A percentile compares a stretch with the other conserved stretches of the same genome.
Conservation (phyloP, 2,797 vertebrate genomes). For the Delichon dasypus region DNA sequence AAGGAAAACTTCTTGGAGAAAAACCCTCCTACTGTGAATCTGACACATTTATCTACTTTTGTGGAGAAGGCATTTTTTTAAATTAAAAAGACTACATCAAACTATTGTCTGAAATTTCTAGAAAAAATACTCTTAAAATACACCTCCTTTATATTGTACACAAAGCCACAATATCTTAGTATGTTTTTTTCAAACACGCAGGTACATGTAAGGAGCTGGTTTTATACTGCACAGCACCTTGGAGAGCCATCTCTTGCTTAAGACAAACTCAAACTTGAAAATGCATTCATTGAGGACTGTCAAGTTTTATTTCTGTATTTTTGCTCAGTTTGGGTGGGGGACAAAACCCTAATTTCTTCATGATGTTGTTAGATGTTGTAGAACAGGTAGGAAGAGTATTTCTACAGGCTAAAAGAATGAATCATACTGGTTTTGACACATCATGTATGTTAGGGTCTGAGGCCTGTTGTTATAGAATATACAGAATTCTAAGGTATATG, state of each 20-base stretch:
- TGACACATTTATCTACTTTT: background rate
- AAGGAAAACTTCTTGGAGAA: background rate
- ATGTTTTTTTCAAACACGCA: background rate
- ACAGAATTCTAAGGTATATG: background rate
- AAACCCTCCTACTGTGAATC: background rate
- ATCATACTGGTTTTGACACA: background rate
- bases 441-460: background rate
- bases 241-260: background rate
- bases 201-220: background rate
- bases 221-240: background rate
- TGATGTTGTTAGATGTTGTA: background rate
- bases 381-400: background rate
- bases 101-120: background rate
- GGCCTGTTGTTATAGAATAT: background rate
- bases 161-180: background rate
- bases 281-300: background rate
- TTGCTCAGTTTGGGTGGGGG: background rate
- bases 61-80: background rate
- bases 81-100: background rate
- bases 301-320: background rate
- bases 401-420: background rate
- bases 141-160: background rate
- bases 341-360: fast-evolving
- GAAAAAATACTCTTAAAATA: background rate
- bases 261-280: background rate